Percentiles rank a stretch among this genome's conserved stretches.
Evolutionary conservation across 2,113 vertebrate species (phyloP).

Genomic region (Spermophilus dauricus): DNA sequence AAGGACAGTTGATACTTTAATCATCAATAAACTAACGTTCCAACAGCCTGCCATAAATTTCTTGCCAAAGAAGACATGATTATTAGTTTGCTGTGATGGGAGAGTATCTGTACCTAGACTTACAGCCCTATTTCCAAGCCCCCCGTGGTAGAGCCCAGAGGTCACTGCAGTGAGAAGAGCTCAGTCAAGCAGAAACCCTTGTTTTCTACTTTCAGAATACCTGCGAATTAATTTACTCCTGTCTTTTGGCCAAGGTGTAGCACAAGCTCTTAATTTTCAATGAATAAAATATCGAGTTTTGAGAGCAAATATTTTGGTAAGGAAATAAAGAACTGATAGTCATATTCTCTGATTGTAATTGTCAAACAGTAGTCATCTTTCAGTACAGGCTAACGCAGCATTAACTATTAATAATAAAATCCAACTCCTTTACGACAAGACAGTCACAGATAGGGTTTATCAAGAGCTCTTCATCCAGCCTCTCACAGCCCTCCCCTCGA

Average conservation of each 20-base stretch:
- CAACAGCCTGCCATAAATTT: conserved; percentile 77
- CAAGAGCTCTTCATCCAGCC: not conserved
- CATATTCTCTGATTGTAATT: not conserved
- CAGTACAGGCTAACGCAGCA: not conserved
- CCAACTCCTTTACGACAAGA: not conserved
- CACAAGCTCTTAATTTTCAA: not conserved
- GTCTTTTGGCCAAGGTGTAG: conserved; percentile 31
- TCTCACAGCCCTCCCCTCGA: not conserved
- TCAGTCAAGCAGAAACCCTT: not conserved
- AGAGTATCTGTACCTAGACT: not conserved
- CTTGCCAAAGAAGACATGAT: conserved; percentile 75
- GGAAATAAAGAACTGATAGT: not conserved
- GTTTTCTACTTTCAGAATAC: not conserved
- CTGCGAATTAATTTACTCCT: not conserved
- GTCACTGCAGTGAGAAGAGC: not conserved
- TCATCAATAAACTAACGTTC: conserved; percentile 75
- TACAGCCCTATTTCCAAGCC: conserved; percentile 66
- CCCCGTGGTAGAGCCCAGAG: not conserved
- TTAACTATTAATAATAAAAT: conserved; percentile 55
- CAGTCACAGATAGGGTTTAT: not conserved
- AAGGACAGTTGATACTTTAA: conserved; percentile 73
- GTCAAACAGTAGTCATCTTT: not conserved
- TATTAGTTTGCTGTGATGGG: conserved; percentile 30
- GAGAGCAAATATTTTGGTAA: conserved; percentile 61
- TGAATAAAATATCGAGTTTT: conserved; percentile 34